These are phyloP conservation scores for Clanis bilineata DNA, from an alignment of 2,888 invertebrate genomes.

Conservation along the genomic window DNA sequence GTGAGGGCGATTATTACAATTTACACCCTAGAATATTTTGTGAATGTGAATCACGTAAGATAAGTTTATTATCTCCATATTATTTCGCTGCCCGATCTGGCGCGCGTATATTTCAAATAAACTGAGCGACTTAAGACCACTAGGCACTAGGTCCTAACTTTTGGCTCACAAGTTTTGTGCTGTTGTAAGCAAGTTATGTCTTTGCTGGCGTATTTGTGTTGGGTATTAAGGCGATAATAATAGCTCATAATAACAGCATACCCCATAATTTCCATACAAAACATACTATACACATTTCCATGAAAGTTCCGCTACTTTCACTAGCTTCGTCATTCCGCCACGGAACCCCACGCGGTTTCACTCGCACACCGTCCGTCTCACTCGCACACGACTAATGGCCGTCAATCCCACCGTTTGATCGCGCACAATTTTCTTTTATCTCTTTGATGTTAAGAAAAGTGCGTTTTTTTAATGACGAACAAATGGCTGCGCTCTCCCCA, in stretches of 20 bases:
- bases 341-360: background rate
- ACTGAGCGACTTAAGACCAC: no score
- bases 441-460: slow-evolving; percentile 49
- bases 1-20: no score
- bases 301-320: slow-evolving; percentile 5
- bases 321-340: background rate
- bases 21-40: no score
- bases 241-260: background rate
- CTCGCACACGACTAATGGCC: slow-evolving; percentile 18
- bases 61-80: no score
- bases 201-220: no score
- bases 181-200: no score
- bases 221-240: no score
- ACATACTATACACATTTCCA: background rate
- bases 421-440: slow-evolving; percentile 43
- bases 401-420: slow-evolving; percentile 39
- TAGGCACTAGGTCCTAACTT: no score
- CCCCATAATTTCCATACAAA: background rate
- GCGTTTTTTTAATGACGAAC: slow-evolving; percentile 9
- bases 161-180: no score
- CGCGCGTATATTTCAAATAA: no score
- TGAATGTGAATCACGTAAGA: no score
- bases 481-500: background rate
- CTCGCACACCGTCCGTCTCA: background rate
- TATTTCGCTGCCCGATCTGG: no score